phyloP scores from a whole-genome alignment of 2,888 invertebrate species.

The Hydriomena furcata region DNA sequence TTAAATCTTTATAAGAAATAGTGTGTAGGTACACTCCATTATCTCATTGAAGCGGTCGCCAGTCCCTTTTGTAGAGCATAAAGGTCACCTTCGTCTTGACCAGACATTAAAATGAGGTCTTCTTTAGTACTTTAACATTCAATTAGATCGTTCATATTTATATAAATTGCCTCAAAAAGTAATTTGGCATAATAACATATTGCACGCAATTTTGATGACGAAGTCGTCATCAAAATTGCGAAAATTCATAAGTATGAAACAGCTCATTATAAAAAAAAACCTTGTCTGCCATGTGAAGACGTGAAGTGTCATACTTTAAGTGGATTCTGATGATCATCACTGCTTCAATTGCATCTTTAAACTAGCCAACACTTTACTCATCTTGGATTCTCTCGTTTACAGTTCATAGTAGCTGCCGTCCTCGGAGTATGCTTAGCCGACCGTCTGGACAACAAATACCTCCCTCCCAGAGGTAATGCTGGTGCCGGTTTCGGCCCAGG shows the following conservation, averaged over 20 bases:
- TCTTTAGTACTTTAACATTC: neutral
- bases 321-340: too few relatives aligned
- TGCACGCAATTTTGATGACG: too few relatives aligned
- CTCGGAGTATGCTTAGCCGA: slow-evolving; percentile 74
- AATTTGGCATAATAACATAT: too few relatives aligned
- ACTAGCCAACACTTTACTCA: neutral
- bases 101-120: slow-evolving; percentile 7
- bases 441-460: slow-evolving; percentile 77
- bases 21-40: neutral
- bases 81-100: slow-evolving; percentile 14
- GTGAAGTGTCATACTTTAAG: too few relatives aligned
- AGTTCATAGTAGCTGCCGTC: slow-evolving; percentile 74
- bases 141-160: too few relatives aligned
- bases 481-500: slow-evolving; percentile 69
- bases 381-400: slow-evolving; percentile 30
- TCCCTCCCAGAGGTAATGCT: slow-evolving; percentile 73
- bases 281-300: too few relatives aligned
- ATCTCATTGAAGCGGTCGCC: slow-evolving; percentile 5
- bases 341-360: too few relatives aligned
- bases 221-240: too few relatives aligned
- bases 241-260: too few relatives aligned
- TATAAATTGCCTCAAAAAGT: too few relatives aligned
- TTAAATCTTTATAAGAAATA: too few relatives aligned
- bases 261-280: too few relatives aligned
- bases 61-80: slow-evolving; percentile 15